A percentile compares a stretch with the other conserved stretches of the same genome.
Conservation (phyloP, 2,113 vertebrate species). For the Bubo scandiacus region DNA sequence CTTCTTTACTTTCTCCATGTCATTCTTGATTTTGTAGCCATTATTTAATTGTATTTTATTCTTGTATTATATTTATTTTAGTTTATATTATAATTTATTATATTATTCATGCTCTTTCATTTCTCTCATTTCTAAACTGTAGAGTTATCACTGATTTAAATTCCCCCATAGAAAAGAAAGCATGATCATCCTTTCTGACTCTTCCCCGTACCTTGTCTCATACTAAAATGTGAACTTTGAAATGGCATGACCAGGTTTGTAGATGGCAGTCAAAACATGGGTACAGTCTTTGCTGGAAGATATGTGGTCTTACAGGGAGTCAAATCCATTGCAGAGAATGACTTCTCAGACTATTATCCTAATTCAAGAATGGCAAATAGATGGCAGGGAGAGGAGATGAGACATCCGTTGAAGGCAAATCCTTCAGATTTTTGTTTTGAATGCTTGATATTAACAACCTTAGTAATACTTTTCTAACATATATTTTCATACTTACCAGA, state of each 20-base stretch:
- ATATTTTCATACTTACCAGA: not conserved
- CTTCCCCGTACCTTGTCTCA: not conserved
- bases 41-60: not conserved
- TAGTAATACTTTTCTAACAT: not conserved
- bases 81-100: not conserved
- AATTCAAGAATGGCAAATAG: not conserved
- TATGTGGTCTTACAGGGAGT: not conserved
- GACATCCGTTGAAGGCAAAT: not conserved
- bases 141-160: not conserved
- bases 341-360: not conserved
- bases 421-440: not conserved
- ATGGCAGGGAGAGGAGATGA: not conserved
- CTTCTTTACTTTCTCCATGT: not conserved
- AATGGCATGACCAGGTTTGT: not conserved
- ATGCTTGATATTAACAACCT: not conserved
- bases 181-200: not conserved
- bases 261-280: not conserved
- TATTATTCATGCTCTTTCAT: not conserved
- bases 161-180: not conserved
- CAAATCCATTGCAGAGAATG: not conserved
- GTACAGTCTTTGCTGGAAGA: not conserved
- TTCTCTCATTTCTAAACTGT: not conserved
- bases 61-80: not conserved
- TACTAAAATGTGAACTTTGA: not conserved
- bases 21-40: not conserved